A percentile compares a stretch with the other conserved stretches of the same genome.
Conservation (phyloP, 2,113 vertebrate species). For the Hypanus sabinus region DNA sequence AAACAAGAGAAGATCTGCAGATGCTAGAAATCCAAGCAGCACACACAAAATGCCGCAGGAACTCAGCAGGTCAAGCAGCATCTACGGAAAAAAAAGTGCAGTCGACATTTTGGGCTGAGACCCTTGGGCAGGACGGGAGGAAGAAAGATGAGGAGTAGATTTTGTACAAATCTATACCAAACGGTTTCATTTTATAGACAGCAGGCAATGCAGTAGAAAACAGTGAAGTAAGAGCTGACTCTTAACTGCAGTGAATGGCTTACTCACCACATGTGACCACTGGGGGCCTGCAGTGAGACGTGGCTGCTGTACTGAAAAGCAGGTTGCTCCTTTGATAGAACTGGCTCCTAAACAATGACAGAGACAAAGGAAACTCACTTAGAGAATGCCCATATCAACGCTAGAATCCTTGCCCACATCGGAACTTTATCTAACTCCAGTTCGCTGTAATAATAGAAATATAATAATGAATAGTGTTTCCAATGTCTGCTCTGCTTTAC, state of each 20-base stretch:
- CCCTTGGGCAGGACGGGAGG: too few species aligned
- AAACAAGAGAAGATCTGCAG: too few species aligned
- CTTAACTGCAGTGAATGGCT: not conserved
- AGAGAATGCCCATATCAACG: not conserved
- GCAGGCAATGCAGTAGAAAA: not conserved
- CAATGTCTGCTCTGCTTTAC: not conserved
- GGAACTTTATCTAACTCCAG: not conserved
- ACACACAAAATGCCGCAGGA: too few species aligned
- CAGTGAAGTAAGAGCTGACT: not conserved
- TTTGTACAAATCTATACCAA: not conserved
- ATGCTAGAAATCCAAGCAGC: too few species aligned
- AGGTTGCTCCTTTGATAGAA: constrained; percentile 92
- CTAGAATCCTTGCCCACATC: not conserved
- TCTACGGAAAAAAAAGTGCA: too few species aligned
- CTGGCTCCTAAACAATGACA: constrained; percentile 71
- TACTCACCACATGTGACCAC: constrained; percentile 95
- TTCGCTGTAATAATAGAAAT: not conserved
- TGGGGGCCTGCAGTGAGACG: constrained; percentile 90
- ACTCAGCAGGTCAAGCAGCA: too few species aligned
- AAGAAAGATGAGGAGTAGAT: too few species aligned
- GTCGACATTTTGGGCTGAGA: too few species aligned
- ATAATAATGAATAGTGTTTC: not conserved
- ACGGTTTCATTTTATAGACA: not conserved
- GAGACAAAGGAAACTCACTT: not conserved
- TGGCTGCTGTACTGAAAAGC: constrained; percentile 98